These are phyloP conservation scores for Antechinus stuartii DNA, from an alignment of 2,113 vertebrate genomes.

Conservation along the genomic window DNA sequence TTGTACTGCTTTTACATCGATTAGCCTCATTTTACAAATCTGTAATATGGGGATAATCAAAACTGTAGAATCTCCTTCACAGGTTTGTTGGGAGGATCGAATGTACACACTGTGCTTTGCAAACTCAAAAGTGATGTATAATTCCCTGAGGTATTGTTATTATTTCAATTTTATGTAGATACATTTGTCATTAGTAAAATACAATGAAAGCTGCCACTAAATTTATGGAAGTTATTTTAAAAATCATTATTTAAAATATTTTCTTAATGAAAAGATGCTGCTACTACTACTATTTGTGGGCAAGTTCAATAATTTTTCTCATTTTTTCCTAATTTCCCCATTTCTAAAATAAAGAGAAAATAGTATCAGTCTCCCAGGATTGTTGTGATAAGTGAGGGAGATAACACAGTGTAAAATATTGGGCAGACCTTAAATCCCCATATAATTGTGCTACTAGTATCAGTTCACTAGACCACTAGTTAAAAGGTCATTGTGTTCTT, in stretches of 20 bases:
- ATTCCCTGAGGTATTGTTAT: background rate
- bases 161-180: background rate
- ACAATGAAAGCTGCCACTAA: background rate
- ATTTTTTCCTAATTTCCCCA: background rate
- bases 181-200: background rate
- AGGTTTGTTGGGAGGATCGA: background rate
- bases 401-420: background rate
- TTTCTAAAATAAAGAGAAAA: background rate
- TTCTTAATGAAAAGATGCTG: background rate
- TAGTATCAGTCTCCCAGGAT: background rate
- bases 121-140: background rate
- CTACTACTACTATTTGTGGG: background rate
- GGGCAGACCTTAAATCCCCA: background rate
- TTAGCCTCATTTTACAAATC: background rate
- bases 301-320: background rate
- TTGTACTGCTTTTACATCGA: background rate
- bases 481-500: background rate
- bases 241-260: background rate
- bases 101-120: background rate
- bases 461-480: background rate
- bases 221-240: background rate
- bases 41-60: slow-evolving; percentile 4
- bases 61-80: background rate
- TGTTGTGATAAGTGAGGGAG: background rate
- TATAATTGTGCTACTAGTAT: background rate